Conservation (phyloP, 1,140 invertebrate genomes). For the Drosophila bipectinata region DNA sequence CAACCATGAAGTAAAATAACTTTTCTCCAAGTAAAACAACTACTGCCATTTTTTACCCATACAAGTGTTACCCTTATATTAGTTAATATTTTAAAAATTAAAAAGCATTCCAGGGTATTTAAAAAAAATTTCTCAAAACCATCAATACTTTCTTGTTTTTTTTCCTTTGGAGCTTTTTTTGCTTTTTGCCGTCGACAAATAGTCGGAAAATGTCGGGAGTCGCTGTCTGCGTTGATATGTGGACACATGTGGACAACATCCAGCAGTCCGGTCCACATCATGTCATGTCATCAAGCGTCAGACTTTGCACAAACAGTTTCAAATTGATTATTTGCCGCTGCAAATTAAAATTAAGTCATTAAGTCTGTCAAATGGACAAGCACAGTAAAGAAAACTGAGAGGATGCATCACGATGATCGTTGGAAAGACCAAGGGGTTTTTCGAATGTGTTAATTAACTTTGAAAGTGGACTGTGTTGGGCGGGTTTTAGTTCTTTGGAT, state of each 20-base stretch:
- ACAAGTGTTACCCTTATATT: background rate
- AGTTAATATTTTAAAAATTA: background rate
- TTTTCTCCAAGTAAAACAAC: no score
- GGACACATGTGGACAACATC: slow-evolving; percentile 58
- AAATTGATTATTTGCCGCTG: slow-evolving; percentile 80
- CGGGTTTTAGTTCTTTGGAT: background rate
- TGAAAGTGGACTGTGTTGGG: slow-evolving; percentile 15
- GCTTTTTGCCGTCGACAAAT: slow-evolving; percentile 49
- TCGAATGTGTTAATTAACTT: slow-evolving; percentile 58
- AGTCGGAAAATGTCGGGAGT: slow-evolving; percentile 45
- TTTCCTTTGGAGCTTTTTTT: slow-evolving; percentile 8
- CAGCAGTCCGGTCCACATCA: slow-evolving; percentile 36
- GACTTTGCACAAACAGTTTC: slow-evolving; percentile 78
- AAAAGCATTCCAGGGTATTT: background rate
- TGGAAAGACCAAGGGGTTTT: background rate
- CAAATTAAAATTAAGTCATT: slow-evolving; percentile 80
- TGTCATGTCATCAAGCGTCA: slow-evolving; percentile 75
- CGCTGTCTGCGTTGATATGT: slow-evolving; percentile 49
- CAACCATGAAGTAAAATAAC: no score
- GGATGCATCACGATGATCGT: slow-evolving; percentile 3
- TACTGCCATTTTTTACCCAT: no score
- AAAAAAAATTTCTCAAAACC: background rate
- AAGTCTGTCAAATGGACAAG: slow-evolving; percentile 54
- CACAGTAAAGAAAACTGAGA: slow-evolving; percentile 31
- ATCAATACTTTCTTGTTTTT: background rate